These are phyloP conservation scores for Micromesistius poutassou DNA, from an alignment of 2,797 vertebrate species.

Conservation along the genomic window DNA sequence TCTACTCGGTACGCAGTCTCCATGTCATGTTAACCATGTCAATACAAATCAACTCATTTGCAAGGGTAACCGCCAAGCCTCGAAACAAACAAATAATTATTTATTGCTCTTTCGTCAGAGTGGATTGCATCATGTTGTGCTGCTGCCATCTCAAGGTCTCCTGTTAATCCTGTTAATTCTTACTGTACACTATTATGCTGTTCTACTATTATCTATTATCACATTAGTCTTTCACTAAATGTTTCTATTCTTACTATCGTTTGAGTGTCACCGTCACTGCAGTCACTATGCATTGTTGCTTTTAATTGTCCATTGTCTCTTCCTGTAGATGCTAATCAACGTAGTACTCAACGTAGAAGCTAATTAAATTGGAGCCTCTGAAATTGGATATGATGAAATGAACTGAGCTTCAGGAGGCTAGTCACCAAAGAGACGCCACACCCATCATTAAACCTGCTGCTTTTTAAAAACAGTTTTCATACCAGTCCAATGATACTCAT, in stretches of 20 bases:
- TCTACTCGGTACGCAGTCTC: too few relatives aligned
- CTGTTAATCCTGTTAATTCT: not conserved
- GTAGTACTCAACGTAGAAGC: slow-evolving; percentile 27
- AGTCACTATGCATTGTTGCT: not conserved
- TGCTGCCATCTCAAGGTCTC: too few relatives aligned
- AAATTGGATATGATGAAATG: slow-evolving; percentile 42
- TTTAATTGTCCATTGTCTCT: slow-evolving; percentile 28
- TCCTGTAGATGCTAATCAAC: slow-evolving; percentile 25
- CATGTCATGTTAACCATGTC: too few relatives aligned
- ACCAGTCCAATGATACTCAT: not conserved
- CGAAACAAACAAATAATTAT: too few relatives aligned
- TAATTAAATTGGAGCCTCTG: slow-evolving; percentile 48
- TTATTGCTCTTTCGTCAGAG: too few relatives aligned
- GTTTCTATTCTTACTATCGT: not conserved
- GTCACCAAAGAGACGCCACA: slow-evolving; percentile 7
- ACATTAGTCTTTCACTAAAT: not conserved
- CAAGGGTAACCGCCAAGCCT: too few relatives aligned
- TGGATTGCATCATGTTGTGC: too few relatives aligned
- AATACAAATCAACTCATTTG: too few relatives aligned
- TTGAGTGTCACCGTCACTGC: not conserved
- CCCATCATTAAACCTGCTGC: slow-evolving; percentile 4
- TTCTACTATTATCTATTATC: not conserved
- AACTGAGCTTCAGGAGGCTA: slow-evolving; percentile 39
- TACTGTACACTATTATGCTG: not conserved
- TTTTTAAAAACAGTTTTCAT: not conserved